Percentiles rank a stretch among this genome's conserved stretches.
Conservation (phyloP, 2,797 vertebrate species). For the Phalloptychus januarius region DNA sequence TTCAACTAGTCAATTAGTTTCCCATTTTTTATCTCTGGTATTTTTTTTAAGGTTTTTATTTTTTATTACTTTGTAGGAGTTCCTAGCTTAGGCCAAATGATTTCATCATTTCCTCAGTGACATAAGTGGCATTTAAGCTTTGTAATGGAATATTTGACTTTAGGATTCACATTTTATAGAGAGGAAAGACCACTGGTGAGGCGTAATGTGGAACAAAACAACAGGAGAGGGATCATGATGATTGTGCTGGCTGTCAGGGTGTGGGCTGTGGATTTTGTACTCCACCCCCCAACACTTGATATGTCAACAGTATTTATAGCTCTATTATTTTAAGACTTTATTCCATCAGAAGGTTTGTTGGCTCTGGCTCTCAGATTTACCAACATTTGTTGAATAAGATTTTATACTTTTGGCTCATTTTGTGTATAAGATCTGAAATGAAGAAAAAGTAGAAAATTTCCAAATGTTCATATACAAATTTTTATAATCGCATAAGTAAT, state of each 20-base stretch:
- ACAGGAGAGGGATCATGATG: slow-evolving; percentile 31
- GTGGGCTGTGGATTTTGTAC: slow-evolving; percentile 32
- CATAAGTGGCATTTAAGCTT: slow-evolving; percentile 31
- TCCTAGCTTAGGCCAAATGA: slow-evolving; percentile 34
- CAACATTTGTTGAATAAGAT: slow-evolving; percentile 27
- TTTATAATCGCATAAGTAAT: neutral
- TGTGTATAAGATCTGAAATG: too few species aligned
- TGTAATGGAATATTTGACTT: slow-evolving; percentile 48
- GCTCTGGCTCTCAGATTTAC: slow-evolving; percentile 37
- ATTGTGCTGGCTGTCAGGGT: slow-evolving; percentile 36
- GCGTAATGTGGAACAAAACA: slow-evolving; percentile 42
- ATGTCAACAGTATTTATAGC: slow-evolving; percentile 54
- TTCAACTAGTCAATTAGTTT: slow-evolving; percentile 18
- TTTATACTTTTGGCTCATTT: neutral
- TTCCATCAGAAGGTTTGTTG: slow-evolving; percentile 52
- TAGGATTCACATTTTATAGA: slow-evolving; percentile 33
- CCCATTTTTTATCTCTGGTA: slow-evolving; percentile 17
- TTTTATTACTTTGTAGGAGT: slow-evolving; percentile 22
- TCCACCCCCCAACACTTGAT: slow-evolving; percentile 42
- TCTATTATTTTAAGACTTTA: slow-evolving; percentile 47
- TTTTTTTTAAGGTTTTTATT: slow-evolving; percentile 22
- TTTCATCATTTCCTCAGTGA: slow-evolving; percentile 34
- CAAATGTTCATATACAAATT: neutral
- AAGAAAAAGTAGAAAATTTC: neutral
- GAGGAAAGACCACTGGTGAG: slow-evolving; percentile 37